Percentiles rank a stretch among this genome's conserved stretches.
These are phyloP conservation scores for Anableps anableps DNA, from an alignment of 2,797 vertebrate genomes.

Conservation along the genomic window DNA sequence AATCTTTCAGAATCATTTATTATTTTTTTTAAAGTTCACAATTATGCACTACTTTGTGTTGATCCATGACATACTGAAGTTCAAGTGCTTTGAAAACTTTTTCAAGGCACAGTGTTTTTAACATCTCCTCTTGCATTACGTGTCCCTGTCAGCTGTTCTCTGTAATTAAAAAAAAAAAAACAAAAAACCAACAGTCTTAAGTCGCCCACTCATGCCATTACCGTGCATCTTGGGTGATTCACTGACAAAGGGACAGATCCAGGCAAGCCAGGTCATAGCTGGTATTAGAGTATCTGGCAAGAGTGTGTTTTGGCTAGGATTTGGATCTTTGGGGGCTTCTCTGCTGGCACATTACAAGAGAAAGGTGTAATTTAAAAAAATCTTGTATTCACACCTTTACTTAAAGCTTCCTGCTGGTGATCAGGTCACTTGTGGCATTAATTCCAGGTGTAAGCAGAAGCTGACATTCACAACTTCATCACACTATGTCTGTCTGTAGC, in stretches of 20 bases:
- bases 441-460: constrained; percentile 5
- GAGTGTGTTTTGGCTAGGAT: not conserved
- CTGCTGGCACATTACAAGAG: not conserved
- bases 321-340: not conserved
- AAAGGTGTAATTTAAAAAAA: not conserved
- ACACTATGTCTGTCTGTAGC: not conserved
- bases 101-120: not conserved
- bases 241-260: not conserved
- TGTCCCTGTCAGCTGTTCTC: not conserved
- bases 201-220: not conserved
- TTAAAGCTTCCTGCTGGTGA: not conserved
- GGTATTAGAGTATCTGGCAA: not conserved
- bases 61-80: not conserved
- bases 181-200: not conserved
- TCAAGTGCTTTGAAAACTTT: not conserved
- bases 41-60: not conserved
- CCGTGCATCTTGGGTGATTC: not conserved
- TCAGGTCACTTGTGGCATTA: not conserved
- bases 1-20: not conserved
- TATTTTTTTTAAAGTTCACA: not conserved
- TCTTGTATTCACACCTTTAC: not conserved
- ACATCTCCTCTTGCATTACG: not conserved
- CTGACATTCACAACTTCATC: constrained; percentile 3
- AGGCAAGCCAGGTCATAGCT: not conserved
- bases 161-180: not conserved